Evolutionary conservation across 2,888 invertebrate genomes (phyloP).

Genomic region (Luperina testacea): DNA sequence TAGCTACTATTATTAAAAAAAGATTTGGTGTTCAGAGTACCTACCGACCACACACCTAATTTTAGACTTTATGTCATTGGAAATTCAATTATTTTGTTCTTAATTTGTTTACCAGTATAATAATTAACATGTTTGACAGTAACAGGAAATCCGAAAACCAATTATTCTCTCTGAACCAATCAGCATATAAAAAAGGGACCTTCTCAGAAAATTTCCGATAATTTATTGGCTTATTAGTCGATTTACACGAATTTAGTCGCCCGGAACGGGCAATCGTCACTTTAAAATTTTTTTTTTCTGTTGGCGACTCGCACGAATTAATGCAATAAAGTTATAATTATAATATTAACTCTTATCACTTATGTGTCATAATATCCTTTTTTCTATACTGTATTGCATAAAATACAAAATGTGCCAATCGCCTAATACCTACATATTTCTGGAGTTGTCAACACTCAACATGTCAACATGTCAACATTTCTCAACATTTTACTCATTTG

Average conservation of each 20-base stretch:
- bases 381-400: too few relatives aligned
- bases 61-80: too few relatives aligned
- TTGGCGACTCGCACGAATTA: too few relatives aligned
- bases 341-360: too few relatives aligned
- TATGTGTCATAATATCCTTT: too few relatives aligned
- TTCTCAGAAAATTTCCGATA: neutral
- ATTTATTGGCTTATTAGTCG: neutral
- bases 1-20: too few relatives aligned
- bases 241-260: neutral
- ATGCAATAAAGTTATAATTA: too few relatives aligned
- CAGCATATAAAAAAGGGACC: neutral
- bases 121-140: neutral
- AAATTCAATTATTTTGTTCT: neutral
- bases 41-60: too few relatives aligned
- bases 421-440: neutral
- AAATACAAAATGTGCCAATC: too few relatives aligned
- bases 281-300: neutral
- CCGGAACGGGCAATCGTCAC: neutral
- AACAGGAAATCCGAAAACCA: conserved; percentile 1
- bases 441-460: neutral
- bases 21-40: too few relatives aligned
- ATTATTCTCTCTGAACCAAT: conserved; percentile 12
- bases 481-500: too few relatives aligned
- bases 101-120: neutral
- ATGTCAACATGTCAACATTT: too few relatives aligned